Base-by-base conservation (phyloP, 2,888 invertebrate species). In the Campoletis raptor region DNA sequence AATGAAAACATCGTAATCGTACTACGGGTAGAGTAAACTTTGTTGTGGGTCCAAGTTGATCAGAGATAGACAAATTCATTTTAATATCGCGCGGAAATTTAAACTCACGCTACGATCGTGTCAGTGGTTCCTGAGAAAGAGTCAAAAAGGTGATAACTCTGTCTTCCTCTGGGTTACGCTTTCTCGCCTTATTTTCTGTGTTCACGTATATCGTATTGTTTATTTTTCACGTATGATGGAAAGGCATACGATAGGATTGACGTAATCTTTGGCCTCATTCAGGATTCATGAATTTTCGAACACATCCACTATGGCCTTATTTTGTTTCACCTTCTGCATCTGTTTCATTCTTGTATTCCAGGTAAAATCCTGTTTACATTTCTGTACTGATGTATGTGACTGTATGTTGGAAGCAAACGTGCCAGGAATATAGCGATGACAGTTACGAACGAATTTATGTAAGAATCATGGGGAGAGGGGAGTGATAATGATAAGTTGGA, bases 221-320 rank as follows among this genome's bases (percentile, higher is more conserved):
- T 15, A 7, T 67, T 77, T 72, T 42, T 52, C n/a, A 52, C 30
- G 12, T 66, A 84, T 77, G 83, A 86, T 79, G 90, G 88, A 87
- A 90, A 92, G 88, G 88, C 89, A 85, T 85, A 87, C 87, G 89
- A 87, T 87, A 88, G 88, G 89, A 89, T 91, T 89, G 90, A 92
- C 90, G 90, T 89, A 90, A 92, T 91, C 89, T 91, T 89, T 89
- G 87, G 82, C 83, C 89, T 92, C 91, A 91, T 91, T 91, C 91
- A 90, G 86, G 90, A 92, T 92, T 92, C 91, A 91, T 91, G 91
- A 91, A 92, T 85, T 86, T 83, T 52, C 72, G 42, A 70, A 45
- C 77, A 82, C 57, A 85, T 70, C 77, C 70, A 72, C 30, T 74
- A 52, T 89, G 90, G 89, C 90, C 91, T 90, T 90, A 88, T 91